phyloP scores from a whole-genome alignment of 2,113 vertebrate species.

The Paedocypris sp. region DNA sequence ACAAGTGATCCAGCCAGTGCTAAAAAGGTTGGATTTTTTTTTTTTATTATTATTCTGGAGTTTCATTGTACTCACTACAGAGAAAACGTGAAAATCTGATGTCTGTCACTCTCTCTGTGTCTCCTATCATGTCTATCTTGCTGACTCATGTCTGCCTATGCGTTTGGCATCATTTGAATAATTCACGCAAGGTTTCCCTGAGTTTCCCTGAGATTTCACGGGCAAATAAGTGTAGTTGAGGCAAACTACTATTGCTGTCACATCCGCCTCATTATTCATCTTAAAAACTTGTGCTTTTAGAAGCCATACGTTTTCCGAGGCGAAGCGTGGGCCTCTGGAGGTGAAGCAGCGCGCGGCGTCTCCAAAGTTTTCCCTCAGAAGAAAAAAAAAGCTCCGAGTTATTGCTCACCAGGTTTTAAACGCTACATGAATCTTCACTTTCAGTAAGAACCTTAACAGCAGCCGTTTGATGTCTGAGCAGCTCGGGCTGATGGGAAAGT shows the following conservation, averaged over 20 bases:
- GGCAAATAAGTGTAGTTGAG: constrained; percentile 24
- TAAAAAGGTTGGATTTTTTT: neutral
- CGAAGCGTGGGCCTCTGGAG: constrained; percentile 19
- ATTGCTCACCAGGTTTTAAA: constrained; percentile 18
- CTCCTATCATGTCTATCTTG: too few relatives aligned
- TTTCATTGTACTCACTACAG: too few relatives aligned
- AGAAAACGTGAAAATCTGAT: too few relatives aligned
- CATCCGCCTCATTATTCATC: constrained; percentile 33
- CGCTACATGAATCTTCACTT: constrained; percentile 35
- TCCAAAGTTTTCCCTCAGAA: constrained; percentile 20
- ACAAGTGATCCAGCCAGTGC: neutral
- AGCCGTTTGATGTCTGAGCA: constrained; percentile 43
- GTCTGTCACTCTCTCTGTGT: too few relatives aligned
- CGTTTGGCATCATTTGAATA: too few relatives aligned
- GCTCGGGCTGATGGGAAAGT: constrained; percentile 28
- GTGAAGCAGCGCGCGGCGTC: too few relatives aligned
- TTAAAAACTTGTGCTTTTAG: constrained; percentile 17
- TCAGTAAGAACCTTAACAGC: constrained; percentile 30
- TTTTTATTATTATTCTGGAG: too few relatives aligned
- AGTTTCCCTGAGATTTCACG: neutral
- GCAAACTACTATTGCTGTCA: constrained; percentile 27
- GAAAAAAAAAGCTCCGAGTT: constrained; percentile 19
- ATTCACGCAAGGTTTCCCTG: neutral
- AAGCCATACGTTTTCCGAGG: constrained; percentile 7
- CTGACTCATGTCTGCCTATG: too few relatives aligned